Percentiles rank a stretch among this genome's conserved stretches.
Conservation (phyloP, 2,888 invertebrate genomes). For the Dendrolimus houi region DNA sequence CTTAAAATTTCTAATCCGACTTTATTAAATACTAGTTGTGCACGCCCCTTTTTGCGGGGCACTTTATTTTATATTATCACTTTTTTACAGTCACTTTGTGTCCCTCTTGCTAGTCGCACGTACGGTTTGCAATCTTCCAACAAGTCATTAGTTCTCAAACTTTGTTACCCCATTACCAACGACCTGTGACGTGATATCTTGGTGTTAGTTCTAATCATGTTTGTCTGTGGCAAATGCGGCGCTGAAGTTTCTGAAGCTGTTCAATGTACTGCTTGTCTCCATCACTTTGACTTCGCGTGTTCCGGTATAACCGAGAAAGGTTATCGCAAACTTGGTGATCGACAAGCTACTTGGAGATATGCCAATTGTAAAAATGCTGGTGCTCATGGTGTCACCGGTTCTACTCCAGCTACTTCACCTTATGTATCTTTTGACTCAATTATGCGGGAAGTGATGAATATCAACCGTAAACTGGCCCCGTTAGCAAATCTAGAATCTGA, state of each 20-base stretch:
- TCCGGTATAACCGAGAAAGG: background rate
- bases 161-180: too few relatives aligned
- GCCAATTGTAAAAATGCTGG: background rate
- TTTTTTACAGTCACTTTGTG: too few relatives aligned
- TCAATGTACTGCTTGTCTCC: background rate
- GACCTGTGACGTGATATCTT: too few relatives aligned
- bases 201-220: background rate
- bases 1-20: too few relatives aligned
- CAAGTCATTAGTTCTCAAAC: too few relatives aligned
- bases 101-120: too few relatives aligned
- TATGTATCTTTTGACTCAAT: background rate
- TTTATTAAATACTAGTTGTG: too few relatives aligned
- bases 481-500: background rate
- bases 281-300: background rate
- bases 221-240: background rate
- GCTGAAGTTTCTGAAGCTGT: background rate
- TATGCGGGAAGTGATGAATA: background rate
- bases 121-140: too few relatives aligned
- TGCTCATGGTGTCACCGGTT: background rate
- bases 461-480: background rate
- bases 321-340: constrained; percentile 1
- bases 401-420: constrained; percentile 1
- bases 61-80: too few relatives aligned
- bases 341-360: background rate
- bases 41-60: too few relatives aligned